A percentile compares a stretch with the other conserved stretches of the same genome.
phyloP scores from a whole-genome alignment of 64 coral and sea anemone genomes.

The Acropora tenuis region DNA sequence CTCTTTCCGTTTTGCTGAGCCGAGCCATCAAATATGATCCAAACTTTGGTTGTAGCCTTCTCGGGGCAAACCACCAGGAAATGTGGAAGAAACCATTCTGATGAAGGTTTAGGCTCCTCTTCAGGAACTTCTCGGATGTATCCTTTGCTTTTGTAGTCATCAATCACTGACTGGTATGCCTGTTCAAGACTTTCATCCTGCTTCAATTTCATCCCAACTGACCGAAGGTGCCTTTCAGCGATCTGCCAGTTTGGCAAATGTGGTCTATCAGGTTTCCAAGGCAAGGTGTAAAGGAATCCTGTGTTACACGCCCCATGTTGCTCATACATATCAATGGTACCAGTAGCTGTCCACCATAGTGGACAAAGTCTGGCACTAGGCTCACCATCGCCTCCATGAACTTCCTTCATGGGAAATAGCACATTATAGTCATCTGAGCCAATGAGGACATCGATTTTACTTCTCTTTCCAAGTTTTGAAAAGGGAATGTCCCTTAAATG shows the following conservation, averaged over 20 bases:
- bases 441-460: constrained; percentile 17
- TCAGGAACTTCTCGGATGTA: constrained; percentile 54
- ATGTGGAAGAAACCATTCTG: constrained; percentile 70
- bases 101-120: constrained; percentile 52
- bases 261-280: constrained; percentile 61
- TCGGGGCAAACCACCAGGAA: constrained; percentile 73
- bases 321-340: neutral
- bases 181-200: constrained; percentile 2
- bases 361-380: constrained; percentile 43
- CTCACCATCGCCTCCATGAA: neutral
- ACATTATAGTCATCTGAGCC: constrained; percentile 34
- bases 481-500: constrained; percentile 44
- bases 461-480: neutral
- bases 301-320: too few species aligned
- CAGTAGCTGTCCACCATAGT: constrained; percentile 35
- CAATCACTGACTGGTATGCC: constrained; percentile 25
- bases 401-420: constrained; percentile 25
- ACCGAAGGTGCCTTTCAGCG: neutral
- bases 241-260: constrained; percentile 20
- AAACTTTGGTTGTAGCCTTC: constrained; percentile 59
- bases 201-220: constrained; percentile 4
- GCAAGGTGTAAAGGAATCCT: neutral
- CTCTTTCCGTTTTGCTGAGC: constrained; percentile 71
- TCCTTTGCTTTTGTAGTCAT: constrained; percentile 40
- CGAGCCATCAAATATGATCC: constrained; percentile 68